These are phyloP conservation scores for Microcebus lehilahytsara DNA, from an alignment of 2,113 vertebrate genomes.

Conservation along the genomic window DNA sequence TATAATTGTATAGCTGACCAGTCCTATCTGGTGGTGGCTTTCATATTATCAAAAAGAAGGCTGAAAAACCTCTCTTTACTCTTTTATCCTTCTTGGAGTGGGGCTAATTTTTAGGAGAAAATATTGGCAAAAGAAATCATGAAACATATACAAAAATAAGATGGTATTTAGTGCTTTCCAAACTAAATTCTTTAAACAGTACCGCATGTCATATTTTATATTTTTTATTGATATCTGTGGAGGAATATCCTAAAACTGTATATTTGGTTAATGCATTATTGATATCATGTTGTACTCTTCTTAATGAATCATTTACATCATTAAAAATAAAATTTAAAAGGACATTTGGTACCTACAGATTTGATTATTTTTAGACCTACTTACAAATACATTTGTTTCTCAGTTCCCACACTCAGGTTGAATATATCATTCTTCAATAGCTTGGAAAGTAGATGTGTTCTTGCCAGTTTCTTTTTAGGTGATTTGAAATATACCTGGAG, in stretches of 20 bases:
- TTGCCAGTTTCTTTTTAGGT: background rate
- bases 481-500: background rate
- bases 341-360: background rate
- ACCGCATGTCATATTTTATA: background rate
- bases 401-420: background rate
- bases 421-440: background rate
- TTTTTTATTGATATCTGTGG: background rate
- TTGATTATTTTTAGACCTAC: background rate
- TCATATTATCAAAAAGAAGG: background rate
- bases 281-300: background rate
- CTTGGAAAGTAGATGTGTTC: background rate
- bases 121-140: slow-evolving; percentile 60
- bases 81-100: background rate
- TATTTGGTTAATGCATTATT: background rate
- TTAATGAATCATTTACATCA: background rate
- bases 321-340: background rate
- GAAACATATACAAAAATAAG: slow-evolving; percentile 71
- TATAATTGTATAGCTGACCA: background rate
- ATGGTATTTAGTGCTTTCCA: slow-evolving; percentile 33
- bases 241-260: background rate
- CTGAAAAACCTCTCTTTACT: background rate
- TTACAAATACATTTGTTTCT: background rate
- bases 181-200: slow-evolving; percentile 62
- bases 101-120: slow-evolving; percentile 38
- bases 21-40: background rate